Percentiles rank a stretch among this genome's conserved stretches.
phyloP scores from a whole-genome alignment of 2,113 vertebrate species.

The Electrona antarctica region DNA sequence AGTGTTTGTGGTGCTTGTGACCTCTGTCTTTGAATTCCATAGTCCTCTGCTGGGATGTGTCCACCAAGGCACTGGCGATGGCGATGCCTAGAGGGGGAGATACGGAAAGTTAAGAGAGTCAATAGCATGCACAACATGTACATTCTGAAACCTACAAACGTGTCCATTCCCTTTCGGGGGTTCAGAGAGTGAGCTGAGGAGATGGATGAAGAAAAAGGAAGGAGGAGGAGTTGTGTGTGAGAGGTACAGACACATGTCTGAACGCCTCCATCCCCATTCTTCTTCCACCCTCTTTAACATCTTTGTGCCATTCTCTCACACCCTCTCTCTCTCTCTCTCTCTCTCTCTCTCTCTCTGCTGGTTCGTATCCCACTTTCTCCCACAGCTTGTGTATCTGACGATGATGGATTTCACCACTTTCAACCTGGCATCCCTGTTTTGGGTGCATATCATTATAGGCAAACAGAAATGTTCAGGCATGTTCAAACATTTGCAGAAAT shows the following conservation, averaged over 20 bases:
- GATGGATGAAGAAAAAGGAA: neutral
- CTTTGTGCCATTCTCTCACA: constrained; percentile 1
- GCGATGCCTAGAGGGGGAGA: constrained; percentile 81
- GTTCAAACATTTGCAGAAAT: too few relatives aligned
- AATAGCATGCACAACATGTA: neutral
- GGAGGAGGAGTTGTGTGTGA: neutral
- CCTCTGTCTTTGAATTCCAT: constrained; percentile 88
- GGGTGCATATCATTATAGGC: neutral
- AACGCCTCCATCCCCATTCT: neutral
- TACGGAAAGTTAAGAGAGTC: neutral
- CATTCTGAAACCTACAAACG: too few relatives aligned
- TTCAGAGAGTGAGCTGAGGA: neutral
- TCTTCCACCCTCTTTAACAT: neutral
- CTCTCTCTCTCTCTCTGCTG: neutral
- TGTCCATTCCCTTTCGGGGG: neutral
- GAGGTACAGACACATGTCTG: neutral
- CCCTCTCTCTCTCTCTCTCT: neutral
- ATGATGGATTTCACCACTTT: neutral
- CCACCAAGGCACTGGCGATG: constrained; percentile 90
- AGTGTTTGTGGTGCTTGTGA: constrained; percentile 87
- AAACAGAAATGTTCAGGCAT: neutral
- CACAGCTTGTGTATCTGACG: constrained; percentile 12
- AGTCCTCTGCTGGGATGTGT: constrained; percentile 88
- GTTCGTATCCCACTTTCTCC: neutral
- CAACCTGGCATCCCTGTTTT: neutral